Conservation (phyloP, 92 coral and sea anemone genomes). For the Pocillopora meandrina region DNA sequence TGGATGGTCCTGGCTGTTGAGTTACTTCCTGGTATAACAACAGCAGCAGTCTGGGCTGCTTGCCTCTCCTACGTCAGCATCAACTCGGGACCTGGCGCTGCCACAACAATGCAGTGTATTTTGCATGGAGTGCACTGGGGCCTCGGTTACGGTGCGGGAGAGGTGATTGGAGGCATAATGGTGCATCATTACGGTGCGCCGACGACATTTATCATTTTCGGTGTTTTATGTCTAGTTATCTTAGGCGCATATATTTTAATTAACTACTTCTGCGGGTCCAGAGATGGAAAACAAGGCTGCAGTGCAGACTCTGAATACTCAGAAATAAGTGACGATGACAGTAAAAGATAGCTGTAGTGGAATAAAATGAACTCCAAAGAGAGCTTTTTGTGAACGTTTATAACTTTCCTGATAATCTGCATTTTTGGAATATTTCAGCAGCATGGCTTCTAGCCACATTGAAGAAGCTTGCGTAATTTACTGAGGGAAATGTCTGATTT, state of each 20-base stretch:
- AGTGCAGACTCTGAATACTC: constrained; percentile 47
- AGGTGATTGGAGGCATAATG: constrained; percentile 95
- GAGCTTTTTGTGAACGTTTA: background rate
- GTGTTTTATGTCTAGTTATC: constrained; percentile 76
- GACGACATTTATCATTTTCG: constrained; percentile 90
- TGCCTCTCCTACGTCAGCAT: constrained; percentile 97
- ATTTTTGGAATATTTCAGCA: too few species aligned
- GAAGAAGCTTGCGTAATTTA: too few species aligned
- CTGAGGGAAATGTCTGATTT: too few species aligned
- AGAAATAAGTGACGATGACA: constrained; percentile 37
- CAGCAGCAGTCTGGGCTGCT: constrained; percentile 99
- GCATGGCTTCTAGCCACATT: too few species aligned
- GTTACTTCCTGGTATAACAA: constrained; percentile 96
- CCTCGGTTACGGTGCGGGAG: constrained; percentile 99
- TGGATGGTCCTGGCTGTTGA: constrained; percentile 98
- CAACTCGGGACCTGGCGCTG: constrained; percentile 99
- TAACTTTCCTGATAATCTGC: too few species aligned
- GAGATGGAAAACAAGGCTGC: constrained; percentile 53
- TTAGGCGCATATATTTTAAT: constrained; percentile 83
- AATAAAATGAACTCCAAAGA: background rate
- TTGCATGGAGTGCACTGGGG: constrained; percentile 99
- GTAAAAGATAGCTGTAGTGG: background rate
- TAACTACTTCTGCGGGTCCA: constrained; percentile 78
- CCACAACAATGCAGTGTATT: constrained; percentile 99
- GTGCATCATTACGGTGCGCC: constrained; percentile 98